Evolutionary conservation across 2,888 invertebrate species (phyloP), one percentile per base, ranked within the genome.

Genomic region (Tuberolachnus salignus): DNA sequence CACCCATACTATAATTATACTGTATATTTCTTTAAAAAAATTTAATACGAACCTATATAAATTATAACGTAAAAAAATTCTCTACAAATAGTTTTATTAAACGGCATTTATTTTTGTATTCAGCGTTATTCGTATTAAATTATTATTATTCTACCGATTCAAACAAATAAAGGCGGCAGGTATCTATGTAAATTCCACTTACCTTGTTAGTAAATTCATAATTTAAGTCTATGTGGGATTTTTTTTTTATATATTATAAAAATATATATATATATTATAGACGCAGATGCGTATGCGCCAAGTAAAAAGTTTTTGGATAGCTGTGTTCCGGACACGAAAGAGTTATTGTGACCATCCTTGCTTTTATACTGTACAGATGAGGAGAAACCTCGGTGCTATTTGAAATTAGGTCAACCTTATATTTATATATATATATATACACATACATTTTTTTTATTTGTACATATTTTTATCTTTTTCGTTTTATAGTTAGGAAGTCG

Each of bases 231-330:
- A 42, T 57, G 42, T 23, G 26, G 44, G 14, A 16, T 21, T 21
- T 44, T 55, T 34, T 4, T 70, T 44, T 44, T 70, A 70, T 44
- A 44, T 34, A 44, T 53, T n/a, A 19, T 53, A 19, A n/a, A 53
- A n/a, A 53, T 53, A 70, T 57, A 34, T 70, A 70, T 1, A 44
- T n/a, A 8, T 57, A 70, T 57, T 34, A 67, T 53, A 57, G 55
- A 23, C 26, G 26, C 26, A 49, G 10, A 59, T 19, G 49, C 34
- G 26, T 61, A 51, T 19, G 34, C 19, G 49, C 49, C 61, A 61
- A 61, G 26, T 49, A 61, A 49, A 72, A 72, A 49, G 72, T 72
- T 72, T 61, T 72, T 49, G 34, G 19, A 72, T 72, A 49, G 59
- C 59, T 72, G 46, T 72, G 46, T 61, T 61, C 34, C 49, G 61